Percentiles rank a stretch among this genome's conserved stretches.
Conservation (phyloP, 2,888 invertebrate species). For the Chaitophorus viminalis region DNA sequence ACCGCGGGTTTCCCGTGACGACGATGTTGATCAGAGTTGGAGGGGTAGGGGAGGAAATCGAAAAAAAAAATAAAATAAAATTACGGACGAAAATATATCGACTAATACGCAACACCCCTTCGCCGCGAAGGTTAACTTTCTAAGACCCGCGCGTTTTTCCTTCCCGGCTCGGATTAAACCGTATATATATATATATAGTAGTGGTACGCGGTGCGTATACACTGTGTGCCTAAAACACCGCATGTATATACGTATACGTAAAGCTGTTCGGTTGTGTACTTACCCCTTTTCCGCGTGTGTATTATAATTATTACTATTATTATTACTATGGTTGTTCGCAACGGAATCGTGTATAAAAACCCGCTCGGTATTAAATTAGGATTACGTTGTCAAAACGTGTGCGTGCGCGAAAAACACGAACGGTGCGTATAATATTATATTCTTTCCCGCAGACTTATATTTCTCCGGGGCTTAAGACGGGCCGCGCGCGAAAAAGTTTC, state of each 20-base stretch:
- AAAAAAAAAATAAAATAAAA: neutral
- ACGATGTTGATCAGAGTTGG: neutral
- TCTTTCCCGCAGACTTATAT: neutral
- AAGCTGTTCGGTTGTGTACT: too few species aligned
- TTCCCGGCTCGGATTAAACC: slow-evolving; percentile 7
- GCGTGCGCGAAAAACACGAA: neutral
- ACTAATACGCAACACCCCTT: neutral
- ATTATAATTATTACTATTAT: neutral
- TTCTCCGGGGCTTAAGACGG: slow-evolving; percentile 17
- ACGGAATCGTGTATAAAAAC: slow-evolving; percentile 28
- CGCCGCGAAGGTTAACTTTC: slow-evolving; percentile 37
- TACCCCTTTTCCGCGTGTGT: slow-evolving; percentile 22
- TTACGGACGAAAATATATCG: neutral
- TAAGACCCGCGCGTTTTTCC: slow-evolving; percentile 47
- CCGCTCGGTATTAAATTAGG: slow-evolving; percentile 49
- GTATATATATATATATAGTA: too few species aligned
- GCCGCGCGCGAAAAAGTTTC: slow-evolving; percentile 32
- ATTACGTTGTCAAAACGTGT: slow-evolving; percentile 37
- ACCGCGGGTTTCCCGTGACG: neutral
- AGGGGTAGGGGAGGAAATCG: neutral
- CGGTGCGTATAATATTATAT: neutral
- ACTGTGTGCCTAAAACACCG: too few species aligned
- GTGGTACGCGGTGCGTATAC: too few species aligned
- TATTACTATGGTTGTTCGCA: neutral
- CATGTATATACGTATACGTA: too few species aligned